phyloP scores from a whole-genome alignment of 2,888 invertebrate species.

The Chorisops tibialis region DNA sequence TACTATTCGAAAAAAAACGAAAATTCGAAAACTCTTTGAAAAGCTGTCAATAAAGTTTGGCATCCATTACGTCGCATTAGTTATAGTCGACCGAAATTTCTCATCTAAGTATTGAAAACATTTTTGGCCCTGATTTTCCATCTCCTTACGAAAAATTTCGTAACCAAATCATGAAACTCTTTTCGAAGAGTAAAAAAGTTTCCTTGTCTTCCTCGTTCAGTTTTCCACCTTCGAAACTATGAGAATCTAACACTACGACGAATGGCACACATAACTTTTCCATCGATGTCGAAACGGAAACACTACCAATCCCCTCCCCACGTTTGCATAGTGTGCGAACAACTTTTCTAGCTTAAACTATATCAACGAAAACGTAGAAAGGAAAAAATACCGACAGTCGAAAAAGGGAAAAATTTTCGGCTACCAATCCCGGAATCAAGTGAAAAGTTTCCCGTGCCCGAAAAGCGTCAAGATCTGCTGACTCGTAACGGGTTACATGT shows the following conservation, averaged over 20 bases:
- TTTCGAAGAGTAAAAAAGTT: neutral
- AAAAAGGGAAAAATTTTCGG: constrained; percentile 20
- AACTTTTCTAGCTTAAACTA: constrained; percentile 10
- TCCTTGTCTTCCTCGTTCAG: neutral
- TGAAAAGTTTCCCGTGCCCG: constrained; percentile 12
- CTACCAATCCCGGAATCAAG: constrained; percentile 4
- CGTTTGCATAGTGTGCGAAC: constrained; percentile 15
- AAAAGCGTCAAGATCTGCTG: neutral
- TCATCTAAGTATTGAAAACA: neutral
- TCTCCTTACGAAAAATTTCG: constrained; percentile 4
- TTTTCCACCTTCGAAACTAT: constrained; percentile 4
- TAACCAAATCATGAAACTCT: constrained; percentile 25
- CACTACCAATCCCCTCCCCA: too few relatives aligned
- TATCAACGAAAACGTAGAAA: constrained; percentile 7
- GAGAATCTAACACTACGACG: constrained; percentile 6
- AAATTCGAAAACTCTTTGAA: constrained; percentile 7
- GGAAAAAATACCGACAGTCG: constrained; percentile 16
- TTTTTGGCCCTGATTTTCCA: neutral
- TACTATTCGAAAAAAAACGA: neutral
- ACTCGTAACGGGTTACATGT: constrained; percentile 20
- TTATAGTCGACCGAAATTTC: constrained; percentile 3
- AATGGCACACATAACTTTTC: too few relatives aligned
- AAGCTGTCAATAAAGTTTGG: constrained; percentile 19
- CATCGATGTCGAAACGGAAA: too few relatives aligned
- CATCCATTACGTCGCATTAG: constrained; percentile 23